These are phyloP conservation scores for Caranx melampygus DNA, from an alignment of 2,113 vertebrate genomes.

Conservation along the genomic window DNA sequence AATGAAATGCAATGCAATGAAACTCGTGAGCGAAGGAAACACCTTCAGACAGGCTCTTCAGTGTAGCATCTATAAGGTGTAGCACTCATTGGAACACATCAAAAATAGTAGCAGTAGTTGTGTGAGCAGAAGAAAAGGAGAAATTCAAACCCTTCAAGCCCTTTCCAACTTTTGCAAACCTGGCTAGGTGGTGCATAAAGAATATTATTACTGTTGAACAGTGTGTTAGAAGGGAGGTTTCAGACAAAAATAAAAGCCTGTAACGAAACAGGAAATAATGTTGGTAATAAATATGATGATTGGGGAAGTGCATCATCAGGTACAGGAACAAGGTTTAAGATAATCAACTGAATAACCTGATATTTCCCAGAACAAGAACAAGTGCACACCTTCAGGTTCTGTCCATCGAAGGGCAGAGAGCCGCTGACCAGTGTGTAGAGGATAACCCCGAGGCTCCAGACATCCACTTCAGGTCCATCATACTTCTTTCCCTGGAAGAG, in stretches of 20 bases:
- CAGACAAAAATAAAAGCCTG: too few relatives aligned
- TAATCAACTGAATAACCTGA: background rate
- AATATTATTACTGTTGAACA: too few relatives aligned
- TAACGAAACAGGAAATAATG: too few relatives aligned
- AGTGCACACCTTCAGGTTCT: conserved; percentile 92
- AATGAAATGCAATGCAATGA: background rate
- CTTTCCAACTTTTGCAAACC: too few relatives aligned
- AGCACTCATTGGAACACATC: too few relatives aligned
- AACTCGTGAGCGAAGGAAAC: background rate
- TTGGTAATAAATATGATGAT: too few relatives aligned
- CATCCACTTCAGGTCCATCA: conserved; percentile 95
- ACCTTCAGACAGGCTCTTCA: background rate
- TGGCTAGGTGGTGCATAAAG: too few relatives aligned
- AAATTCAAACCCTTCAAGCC: background rate
- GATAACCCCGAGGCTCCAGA: conserved; percentile 98
- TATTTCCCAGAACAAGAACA: background rate
- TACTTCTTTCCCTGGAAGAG: conserved; percentile 99
- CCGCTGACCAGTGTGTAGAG: conserved; percentile 97
- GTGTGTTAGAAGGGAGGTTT: too few relatives aligned
- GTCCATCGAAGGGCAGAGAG: conserved; percentile 95
- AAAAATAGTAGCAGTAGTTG: too few relatives aligned
- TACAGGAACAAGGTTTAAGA: too few relatives aligned
- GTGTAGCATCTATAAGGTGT: background rate
- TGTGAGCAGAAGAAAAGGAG: background rate
- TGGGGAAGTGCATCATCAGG: too few relatives aligned